Evolutionary conservation across 1,140 invertebrate genomes (phyloP).

Genomic region (Tigriopus japonicus): DNA sequence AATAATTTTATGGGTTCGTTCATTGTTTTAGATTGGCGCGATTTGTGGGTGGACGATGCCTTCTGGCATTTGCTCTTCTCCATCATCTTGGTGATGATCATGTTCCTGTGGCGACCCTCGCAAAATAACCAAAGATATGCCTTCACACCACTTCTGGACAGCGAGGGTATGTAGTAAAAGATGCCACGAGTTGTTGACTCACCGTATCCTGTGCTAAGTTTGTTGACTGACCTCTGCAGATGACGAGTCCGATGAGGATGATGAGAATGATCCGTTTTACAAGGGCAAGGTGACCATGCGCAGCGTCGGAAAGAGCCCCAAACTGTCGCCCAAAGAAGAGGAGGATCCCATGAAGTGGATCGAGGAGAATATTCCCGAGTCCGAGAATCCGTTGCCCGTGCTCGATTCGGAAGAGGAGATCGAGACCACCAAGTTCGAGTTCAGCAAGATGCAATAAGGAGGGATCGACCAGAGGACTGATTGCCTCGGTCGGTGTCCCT

Average conservation of each 20-base stretch:
- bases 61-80: constrained; percentile 87
- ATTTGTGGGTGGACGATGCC: constrained; percentile 76
- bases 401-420: constrained; percentile 62
- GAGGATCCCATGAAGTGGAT: constrained; percentile 78
- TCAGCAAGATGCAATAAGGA: neutral
- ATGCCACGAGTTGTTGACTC: no score
- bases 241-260: neutral
- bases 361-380: constrained; percentile 68
- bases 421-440: constrained; percentile 7
- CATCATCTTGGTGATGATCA: constrained; percentile 65
- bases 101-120: constrained; percentile 81
- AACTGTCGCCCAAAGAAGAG: constrained; percentile 20
- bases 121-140: constrained; percentile 87
- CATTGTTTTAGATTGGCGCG: constrained; percentile 71
- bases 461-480: no score
- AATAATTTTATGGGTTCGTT: no score
- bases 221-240: neutral
- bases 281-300: neutral
- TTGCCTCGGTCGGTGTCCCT: no score
- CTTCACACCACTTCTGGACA: constrained; percentile 72
- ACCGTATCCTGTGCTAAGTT: neutral
- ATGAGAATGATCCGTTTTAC: neutral
- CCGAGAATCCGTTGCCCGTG: constrained; percentile 52
- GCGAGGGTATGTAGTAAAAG: constrained; percentile 46
- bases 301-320: neutral